Base-by-base conservation (phyloP, 2,888 invertebrate genomes). In the Lasioglossum figueresi region DNA sequence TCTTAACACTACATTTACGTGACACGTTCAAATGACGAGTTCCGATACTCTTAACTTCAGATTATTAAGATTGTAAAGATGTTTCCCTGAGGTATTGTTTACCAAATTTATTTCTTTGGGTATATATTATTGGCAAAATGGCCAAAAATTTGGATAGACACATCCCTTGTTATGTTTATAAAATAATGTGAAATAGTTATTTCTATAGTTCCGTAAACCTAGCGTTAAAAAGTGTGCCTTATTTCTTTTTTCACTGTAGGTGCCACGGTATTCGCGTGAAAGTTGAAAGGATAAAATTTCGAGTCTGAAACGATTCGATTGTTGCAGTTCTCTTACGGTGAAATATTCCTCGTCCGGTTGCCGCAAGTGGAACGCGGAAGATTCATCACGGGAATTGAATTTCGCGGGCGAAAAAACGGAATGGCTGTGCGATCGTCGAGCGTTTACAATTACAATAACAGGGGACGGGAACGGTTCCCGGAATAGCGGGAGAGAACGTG, bases 251-350 rank as follows among this genome's bases (percentile, higher is more conserved):
- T 45, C 45, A 4, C 14, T 43, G 43, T 43, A 48, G 52, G 0
- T 8, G 4, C 59, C n/a, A n/a, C n/a, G n/a, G n/a, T n/a, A n/a
- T n/a, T n/a, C n/a, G 2, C 1, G 2, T 8, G 2, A 5, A 5
- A 5, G 0, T 52, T n/a, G 8, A 59, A 16, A 27, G 5, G 12
- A n/a, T 27, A 4, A 1, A 27, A 5, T 5, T 12, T 27, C 59
- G 16, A 6, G 27, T 31, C 16, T 12, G 6, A 16, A 16, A 16
- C 27, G 2, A 63, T 63, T 27, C 59, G 27, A 31, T 59, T 31
- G 16, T 63, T 5, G 12, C 5, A 4, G 59, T 27, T 14, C 8
- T 52, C 23, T 52, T 10, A 52, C 23, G 23, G 10, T 23, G 8
- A 1, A 52, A 23, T 8, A 23, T 10, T 59, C 14, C 59, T n/a